Evolutionary conservation across 1,140 invertebrate species (phyloP).

Genomic region (Theocolax elegans): DNA sequence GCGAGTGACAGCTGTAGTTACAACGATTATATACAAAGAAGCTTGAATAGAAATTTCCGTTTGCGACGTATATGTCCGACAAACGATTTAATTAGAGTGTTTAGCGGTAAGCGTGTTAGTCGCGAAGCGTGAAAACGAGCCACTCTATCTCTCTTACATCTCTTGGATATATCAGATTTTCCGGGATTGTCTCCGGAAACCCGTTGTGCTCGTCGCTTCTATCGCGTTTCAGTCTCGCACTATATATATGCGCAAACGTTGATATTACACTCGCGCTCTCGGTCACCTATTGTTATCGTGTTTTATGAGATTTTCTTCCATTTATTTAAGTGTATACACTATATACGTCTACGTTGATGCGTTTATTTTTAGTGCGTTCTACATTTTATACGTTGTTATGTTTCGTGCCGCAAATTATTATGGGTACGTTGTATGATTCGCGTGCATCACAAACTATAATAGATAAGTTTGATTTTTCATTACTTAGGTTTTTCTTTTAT

Average conservation of each 20-base stretch:
- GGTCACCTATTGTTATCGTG: too few species aligned
- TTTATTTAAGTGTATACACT: too few species aligned
- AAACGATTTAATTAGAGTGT: not conserved
- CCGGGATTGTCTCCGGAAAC: not conserved
- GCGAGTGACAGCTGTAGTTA: too few species aligned
- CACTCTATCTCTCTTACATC: not conserved
- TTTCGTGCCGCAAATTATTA: not conserved
- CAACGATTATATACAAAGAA: not conserved
- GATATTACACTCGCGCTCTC: too few species aligned
- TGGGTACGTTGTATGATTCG: too few species aligned
- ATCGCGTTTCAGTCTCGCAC: conserved; percentile 1
- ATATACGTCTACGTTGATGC: too few species aligned
- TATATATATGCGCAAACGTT: not conserved
- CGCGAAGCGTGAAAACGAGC: not conserved
- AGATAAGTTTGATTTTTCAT: too few species aligned
- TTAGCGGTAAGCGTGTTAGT: not conserved
- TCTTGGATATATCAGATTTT: conserved; percentile 6
- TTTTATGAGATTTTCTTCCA: too few species aligned
- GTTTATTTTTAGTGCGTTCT: too few species aligned
- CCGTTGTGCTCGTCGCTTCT: not conserved
- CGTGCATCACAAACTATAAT: too few species aligned
- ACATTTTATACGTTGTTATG: too few species aligned
- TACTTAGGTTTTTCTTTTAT: too few species aligned
- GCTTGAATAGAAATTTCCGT: not conserved
- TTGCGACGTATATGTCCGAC: not conserved